Evolutionary conservation across 2,888 invertebrate species (phyloP).

Genomic region (Chydorus sphaericus): DNA sequence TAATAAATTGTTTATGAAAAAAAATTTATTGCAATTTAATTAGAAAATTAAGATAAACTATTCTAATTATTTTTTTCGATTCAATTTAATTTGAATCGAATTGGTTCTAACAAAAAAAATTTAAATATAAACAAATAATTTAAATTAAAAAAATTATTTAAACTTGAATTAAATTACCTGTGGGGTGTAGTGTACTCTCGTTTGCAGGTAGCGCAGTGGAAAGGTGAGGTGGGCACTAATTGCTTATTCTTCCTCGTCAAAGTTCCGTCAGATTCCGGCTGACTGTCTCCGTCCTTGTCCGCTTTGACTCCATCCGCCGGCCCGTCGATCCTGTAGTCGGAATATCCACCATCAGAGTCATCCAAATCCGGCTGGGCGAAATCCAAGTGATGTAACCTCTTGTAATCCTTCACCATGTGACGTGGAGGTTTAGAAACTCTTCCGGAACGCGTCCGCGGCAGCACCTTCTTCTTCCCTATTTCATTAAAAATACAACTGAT

Average conservation of each 20-base stretch:
- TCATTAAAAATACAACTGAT: too few species aligned
- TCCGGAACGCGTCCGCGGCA: slow-evolving; percentile 39
- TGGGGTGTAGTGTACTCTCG: slow-evolving; percentile 6
- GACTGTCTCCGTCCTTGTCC: slow-evolving; percentile 15
- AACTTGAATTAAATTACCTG: neutral
- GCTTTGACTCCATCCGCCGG: slow-evolving; percentile 23
- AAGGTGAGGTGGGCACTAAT: neutral
- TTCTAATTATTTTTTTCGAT: too few species aligned
- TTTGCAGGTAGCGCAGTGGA: slow-evolving; percentile 8
- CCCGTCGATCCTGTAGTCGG: slow-evolving; percentile 34
- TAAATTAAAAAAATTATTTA: neutral
- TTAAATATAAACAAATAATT: too few species aligned
- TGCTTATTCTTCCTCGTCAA: neutral
- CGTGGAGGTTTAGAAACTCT: slow-evolving; percentile 42
- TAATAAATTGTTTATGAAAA: neutral
- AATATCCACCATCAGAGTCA: slow-evolving; percentile 42
- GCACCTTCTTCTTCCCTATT: slow-evolving; percentile 28
- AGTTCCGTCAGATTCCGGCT: neutral
- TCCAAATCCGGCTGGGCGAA: slow-evolving; percentile 39
- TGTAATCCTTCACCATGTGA: slow-evolving; percentile 44
- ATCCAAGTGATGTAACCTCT: slow-evolving; percentile 39
- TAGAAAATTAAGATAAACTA: too few species aligned
- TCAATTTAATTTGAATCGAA: too few species aligned
- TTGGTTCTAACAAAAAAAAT: too few species aligned
- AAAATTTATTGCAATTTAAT: too few species aligned